Conservation (phyloP, 2,888 invertebrate species). For the Ichneumoninae sp. region DNA sequence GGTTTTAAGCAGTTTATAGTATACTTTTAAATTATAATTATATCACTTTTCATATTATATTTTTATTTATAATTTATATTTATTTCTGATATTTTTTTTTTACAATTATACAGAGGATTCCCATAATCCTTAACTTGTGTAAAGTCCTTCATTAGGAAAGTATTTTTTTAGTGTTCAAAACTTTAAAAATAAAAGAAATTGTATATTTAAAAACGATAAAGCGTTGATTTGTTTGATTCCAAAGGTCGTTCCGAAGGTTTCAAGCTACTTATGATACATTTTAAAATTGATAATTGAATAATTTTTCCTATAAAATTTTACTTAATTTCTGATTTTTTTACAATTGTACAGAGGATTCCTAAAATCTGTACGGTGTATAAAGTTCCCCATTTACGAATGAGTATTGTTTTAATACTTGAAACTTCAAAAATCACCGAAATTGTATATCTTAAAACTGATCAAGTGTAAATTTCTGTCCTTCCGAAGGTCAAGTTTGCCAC, state of each 20-base stretch:
- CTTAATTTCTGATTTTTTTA: background rate
- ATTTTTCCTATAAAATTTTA: too few species aligned
- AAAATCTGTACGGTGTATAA: too few species aligned
- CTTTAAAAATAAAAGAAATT: background rate
- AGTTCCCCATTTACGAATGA: too few species aligned
- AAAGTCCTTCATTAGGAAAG: background rate
- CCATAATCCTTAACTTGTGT: background rate
- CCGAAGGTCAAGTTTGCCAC: background rate
- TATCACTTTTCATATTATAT: background rate
- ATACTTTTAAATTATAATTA: background rate
- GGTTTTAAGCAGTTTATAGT: background rate
- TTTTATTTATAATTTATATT: background rate
- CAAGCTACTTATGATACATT: too few species aligned
- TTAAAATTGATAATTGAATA: too few species aligned
- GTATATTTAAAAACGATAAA: background rate
- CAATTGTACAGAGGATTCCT: background rate
- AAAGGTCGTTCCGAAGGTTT: background rate
- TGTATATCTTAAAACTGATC: background rate
- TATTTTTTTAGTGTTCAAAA: background rate
- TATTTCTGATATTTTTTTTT: background rate
- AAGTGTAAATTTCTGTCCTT: background rate
- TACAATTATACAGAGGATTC: background rate
- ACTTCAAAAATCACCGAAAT: too few species aligned
- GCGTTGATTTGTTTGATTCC: background rate
- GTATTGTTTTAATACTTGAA: too few species aligned